Evolutionary conservation across 2,888 invertebrate genomes (phyloP), one percentile per base, ranked within the genome.

Genomic region (Diplolepis rosae): DNA sequence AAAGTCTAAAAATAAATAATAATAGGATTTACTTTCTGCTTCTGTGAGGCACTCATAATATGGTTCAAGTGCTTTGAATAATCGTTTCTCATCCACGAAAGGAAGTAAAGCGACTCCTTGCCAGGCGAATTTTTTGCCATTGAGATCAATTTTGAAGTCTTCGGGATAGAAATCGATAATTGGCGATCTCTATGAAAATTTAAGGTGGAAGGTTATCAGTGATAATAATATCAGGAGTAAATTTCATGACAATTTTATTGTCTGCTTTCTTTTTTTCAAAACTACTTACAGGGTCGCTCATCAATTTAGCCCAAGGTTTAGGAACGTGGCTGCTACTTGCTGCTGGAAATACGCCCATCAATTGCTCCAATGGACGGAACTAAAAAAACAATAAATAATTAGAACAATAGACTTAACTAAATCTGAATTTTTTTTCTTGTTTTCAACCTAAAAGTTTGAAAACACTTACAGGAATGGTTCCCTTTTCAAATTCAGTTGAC

Each of bases 101-200:
- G 99, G 99, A 75, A 99, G 90, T 48, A 99, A 89, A 0, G 99
- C 99, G 1, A 99, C 99, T 52, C 99, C 99, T 90, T 99, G 98
- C 99, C 99, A 99, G 65, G 99, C 99, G 90, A 96, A 99, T 89
- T 98, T 99, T 90, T 99, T 99, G 35, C 99, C 99, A 90, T 99
- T 99, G 78, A 99, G 90, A 90, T 99, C 98, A 74, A 99, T 98
- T 89, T 95, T 95, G 90, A 99, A 99, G 89, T 99, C 97, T 85
- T 93, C 94, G 0, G 99, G 99, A 90, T 99, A 99, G 90, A 99
- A 99, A 89, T 99, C 99, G 82, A 99, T 98, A 72, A 99, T 99
- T 0, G 95, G 90, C 0, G 99, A 99, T 80, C 94, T 93, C 93
- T 95, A 89, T n/a, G 86, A 85, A 81, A 75, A 72, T 72, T 67